phyloP scores from a whole-genome alignment of 2,888 invertebrate species.

The Ennomos quercinarius region DNA sequence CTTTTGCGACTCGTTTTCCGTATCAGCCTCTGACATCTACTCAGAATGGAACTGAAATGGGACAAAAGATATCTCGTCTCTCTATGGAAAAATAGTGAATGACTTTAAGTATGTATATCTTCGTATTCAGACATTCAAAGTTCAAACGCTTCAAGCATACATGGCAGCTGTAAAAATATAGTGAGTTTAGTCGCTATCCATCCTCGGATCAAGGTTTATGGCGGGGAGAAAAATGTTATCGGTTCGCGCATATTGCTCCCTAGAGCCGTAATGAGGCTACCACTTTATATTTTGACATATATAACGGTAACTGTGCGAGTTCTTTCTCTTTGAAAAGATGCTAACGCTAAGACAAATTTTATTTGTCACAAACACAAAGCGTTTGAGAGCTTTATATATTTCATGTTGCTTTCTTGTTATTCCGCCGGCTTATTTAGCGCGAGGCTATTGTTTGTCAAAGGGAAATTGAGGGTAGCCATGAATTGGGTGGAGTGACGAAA shows the following conservation, averaged over 20 bases:
- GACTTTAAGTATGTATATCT: conserved; percentile 2
- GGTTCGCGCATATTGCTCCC: conserved; percentile 25
- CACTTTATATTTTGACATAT: conserved; percentile 21
- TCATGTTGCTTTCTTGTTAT: conserved; percentile 41
- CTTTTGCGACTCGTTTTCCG: conserved; percentile 36
- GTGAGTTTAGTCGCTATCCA: conserved; percentile 6
- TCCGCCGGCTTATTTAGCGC: conserved; percentile 16
- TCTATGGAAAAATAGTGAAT: conserved; percentile 6
- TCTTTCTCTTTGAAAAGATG: conserved; percentile 6
- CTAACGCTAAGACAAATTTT: conserved; percentile 18
- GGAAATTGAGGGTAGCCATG: conserved; percentile 19
- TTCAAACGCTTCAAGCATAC: background rate
- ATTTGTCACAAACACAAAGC: conserved; percentile 39
- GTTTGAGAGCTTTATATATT: conserved; percentile 34
- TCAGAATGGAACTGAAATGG: conserved; percentile 22
- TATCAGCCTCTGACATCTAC: conserved; percentile 40
- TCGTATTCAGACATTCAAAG: background rate
- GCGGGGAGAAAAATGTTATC: conserved; percentile 29
- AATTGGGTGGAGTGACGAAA: conserved; percentile 12
- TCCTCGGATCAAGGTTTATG: conserved; percentile 18
- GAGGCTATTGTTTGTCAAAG: conserved; percentile 23
- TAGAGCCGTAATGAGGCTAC: conserved; percentile 29
- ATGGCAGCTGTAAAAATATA: conserved; percentile 7
- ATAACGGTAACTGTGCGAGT: background rate
- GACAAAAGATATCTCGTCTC: conserved; percentile 20